These are phyloP conservation scores for Scaptodrosophila latifasciaeformis DNA, from an alignment of 2,888 invertebrate species.

Conservation along the genomic window DNA sequence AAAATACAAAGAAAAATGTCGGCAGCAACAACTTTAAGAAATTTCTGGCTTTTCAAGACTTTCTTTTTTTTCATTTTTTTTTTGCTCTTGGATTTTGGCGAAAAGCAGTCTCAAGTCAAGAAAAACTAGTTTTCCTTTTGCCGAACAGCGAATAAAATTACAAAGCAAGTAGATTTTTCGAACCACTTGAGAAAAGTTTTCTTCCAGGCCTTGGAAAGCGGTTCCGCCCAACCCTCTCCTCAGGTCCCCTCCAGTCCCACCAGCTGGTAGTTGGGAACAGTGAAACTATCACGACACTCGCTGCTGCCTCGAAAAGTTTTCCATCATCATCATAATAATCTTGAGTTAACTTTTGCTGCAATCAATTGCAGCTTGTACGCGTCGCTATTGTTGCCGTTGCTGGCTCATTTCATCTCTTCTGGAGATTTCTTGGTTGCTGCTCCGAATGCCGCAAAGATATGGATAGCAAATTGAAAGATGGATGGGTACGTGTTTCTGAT, in stretches of 20 bases:
- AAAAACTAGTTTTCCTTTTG: slow-evolving; percentile 36
- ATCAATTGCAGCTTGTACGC: slow-evolving; percentile 55
- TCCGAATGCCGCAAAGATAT: slow-evolving; percentile 53
- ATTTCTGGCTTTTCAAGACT: slow-evolving; percentile 8
- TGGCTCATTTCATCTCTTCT: slow-evolving; percentile 6
- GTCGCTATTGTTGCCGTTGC: slow-evolving; percentile 16
- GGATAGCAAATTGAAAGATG: slow-evolving; percentile 27
- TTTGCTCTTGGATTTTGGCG: background rate
- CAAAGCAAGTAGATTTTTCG: slow-evolving; percentile 5
- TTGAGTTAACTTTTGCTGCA: slow-evolving; percentile 66
- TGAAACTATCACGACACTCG: too few relatives aligned
- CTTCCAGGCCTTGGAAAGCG: background rate
- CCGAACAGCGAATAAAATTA: background rate
- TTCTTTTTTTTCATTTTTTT: slow-evolving; percentile 1
- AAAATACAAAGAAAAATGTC: too few relatives aligned
- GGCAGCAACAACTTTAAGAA: too few relatives aligned
- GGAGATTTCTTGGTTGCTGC: slow-evolving; percentile 41
- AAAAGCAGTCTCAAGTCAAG: slow-evolving; percentile 5
- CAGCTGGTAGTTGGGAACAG: background rate
- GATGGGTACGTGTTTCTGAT: slow-evolving; percentile 34
- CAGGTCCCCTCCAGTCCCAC: slow-evolving; percentile 26
- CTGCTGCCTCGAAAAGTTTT: slow-evolving; percentile 44
- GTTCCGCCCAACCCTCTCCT: slow-evolving; percentile 14
- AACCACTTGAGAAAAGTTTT: slow-evolving; percentile 26
- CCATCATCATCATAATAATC: slow-evolving; percentile 63